Conservation (phyloP, 37 sponge, comb jelly and placozoan species). For the Bolinopsis microptera region DNA sequence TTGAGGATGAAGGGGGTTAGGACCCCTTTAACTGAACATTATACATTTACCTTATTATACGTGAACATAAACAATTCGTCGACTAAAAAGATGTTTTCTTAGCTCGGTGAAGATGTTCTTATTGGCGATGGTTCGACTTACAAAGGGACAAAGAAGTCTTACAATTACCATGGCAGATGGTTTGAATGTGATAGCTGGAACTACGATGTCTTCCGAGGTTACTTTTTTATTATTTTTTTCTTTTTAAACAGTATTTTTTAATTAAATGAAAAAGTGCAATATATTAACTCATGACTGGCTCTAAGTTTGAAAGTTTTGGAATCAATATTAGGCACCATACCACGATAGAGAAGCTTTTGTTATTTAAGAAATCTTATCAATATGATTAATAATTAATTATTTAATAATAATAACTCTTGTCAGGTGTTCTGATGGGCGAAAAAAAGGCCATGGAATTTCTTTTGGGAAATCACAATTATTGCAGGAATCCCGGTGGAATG, state of each 20-base stretch:
- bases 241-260: not conserved
- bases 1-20: too few species aligned
- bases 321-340: too few species aligned
- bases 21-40: too few species aligned
- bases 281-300: too few species aligned
- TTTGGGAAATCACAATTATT: constrained; percentile 36
- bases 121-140: constrained; percentile 13
- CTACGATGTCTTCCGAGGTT: not conserved
- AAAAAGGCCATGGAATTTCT: not conserved
- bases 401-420: not conserved
- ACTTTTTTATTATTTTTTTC: not conserved
- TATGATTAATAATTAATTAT: too few species aligned
- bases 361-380: too few species aligned
- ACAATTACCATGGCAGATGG: not conserved
- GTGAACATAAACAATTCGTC: too few species aligned
- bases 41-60: too few species aligned
- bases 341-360: too few species aligned
- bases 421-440: not conserved
- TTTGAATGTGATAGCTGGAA: constrained; percentile 20
- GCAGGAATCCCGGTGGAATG: not conserved
- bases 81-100: too few species aligned
- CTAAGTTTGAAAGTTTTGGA: too few species aligned
- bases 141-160: not conserved
- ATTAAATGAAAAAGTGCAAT: not conserved
- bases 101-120: not conserved